phyloP scores from a whole-genome alignment of 2,113 vertebrate species.

The Sarotherodon lohbergeri region DNA sequence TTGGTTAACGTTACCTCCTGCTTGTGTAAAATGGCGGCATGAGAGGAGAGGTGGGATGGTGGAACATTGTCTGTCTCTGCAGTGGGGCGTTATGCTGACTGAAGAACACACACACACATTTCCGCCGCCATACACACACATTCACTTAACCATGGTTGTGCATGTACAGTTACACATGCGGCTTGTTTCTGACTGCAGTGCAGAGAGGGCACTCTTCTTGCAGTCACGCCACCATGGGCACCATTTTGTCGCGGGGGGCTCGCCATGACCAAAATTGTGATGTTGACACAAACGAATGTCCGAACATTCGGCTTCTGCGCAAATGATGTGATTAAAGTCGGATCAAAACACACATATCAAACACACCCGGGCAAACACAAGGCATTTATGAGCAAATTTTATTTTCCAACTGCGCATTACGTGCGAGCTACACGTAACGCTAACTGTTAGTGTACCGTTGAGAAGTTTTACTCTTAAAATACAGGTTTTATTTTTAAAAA shows the following conservation, averaged over 20 bases:
- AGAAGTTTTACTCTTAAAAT: background rate
- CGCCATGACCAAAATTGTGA: conserved; percentile 14
- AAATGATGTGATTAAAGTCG: conserved; percentile 23
- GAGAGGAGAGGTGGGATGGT: conserved; percentile 47
- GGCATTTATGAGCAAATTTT: background rate
- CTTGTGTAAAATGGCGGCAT: conserved; percentile 64
- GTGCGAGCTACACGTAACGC: background rate
- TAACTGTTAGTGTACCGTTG: background rate
- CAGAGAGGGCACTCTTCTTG: conserved; percentile 8
- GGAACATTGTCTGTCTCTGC: conserved; percentile 59
- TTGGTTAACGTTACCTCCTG: conserved; percentile 29
- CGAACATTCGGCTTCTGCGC: background rate
- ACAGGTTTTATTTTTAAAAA: background rate
- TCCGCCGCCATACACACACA: background rate
- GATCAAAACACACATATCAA: conserved; percentile 46
- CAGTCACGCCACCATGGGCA: conserved; percentile 42
- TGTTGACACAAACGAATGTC: background rate
- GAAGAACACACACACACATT: conserved; percentile 2
- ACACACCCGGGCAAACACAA: conserved; percentile 27
- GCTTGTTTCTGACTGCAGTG: conserved; percentile 52
- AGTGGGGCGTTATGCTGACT: conserved; percentile 48
- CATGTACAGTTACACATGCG: conserved; percentile 38
- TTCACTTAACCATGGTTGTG: conserved; percentile 19
- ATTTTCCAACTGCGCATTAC: background rate
- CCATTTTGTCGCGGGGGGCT: conserved; percentile 60